Conservation (phyloP, 2,888 invertebrate species). For the Drosophila demipolita region DNA sequence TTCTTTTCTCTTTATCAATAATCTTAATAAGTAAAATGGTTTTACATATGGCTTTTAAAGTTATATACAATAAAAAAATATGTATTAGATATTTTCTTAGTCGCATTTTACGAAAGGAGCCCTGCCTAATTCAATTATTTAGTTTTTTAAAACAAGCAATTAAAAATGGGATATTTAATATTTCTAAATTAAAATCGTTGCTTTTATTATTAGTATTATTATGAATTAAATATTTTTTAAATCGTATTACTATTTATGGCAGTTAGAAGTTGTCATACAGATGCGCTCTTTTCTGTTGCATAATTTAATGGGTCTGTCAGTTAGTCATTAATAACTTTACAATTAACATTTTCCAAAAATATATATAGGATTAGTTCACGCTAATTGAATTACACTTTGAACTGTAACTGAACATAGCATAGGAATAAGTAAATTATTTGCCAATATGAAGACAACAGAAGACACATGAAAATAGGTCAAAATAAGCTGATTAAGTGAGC, state of each 20-base stretch:
- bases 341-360: not conserved
- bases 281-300: not conserved
- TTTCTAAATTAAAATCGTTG: not conserved
- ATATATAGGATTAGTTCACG: not conserved
- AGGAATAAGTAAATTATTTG: not conserved
- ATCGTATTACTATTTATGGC: not conserved
- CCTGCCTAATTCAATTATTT: not conserved
- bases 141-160: not conserved
- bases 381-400: conserved; percentile 15
- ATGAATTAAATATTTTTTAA: no score
- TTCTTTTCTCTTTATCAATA: conserved; percentile 10
- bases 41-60: not conserved
- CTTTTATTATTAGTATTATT: not conserved
- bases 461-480: conserved; percentile 27
- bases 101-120: not conserved
- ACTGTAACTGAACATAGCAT: not conserved
- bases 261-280: not conserved
- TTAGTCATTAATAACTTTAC: not conserved
- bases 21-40: conserved; percentile 2
- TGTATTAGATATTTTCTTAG: not conserved
- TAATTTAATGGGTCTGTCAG: not conserved
- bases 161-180: not conserved
- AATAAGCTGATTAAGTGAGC: conserved; percentile 43
- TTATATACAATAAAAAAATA: not conserved
- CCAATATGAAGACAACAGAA: conserved; percentile 3